Conservation (phyloP, 2,888 invertebrate species). For the Pachliopta kotzebuea region DNA sequence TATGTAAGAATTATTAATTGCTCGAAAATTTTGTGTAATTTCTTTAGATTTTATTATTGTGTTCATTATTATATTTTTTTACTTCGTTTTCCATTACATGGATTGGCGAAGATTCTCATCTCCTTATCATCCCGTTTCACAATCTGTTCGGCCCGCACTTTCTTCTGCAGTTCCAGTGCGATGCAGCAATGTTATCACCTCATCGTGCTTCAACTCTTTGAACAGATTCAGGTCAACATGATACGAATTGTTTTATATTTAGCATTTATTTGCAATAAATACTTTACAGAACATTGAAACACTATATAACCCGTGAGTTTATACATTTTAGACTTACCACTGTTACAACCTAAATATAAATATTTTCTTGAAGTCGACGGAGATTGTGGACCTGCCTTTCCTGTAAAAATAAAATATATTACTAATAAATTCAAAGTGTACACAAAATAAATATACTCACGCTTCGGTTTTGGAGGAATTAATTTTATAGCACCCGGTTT, state of each 20-base stretch:
- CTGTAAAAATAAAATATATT: slow-evolving; percentile 72
- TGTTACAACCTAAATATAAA: slow-evolving; percentile 56
- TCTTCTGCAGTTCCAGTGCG: slow-evolving; percentile 54
- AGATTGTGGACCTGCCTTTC: slow-evolving; percentile 44
- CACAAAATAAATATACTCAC: slow-evolving; percentile 84
- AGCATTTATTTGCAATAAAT: slow-evolving; percentile 74
- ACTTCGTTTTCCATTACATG: slow-evolving; percentile 43
- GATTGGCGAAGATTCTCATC: slow-evolving; percentile 45
- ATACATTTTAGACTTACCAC: slow-evolving; percentile 79
- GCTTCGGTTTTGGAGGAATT: slow-evolving; percentile 93
- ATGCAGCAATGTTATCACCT: slow-evolving; percentile 45
- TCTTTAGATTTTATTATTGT: slow-evolving; percentile 22
- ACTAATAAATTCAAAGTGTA: slow-evolving; percentile 42
- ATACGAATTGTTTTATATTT: slow-evolving; percentile 64
- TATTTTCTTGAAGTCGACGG: slow-evolving; percentile 45
- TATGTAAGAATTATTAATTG: slow-evolving; percentile 7
- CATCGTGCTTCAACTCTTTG: slow-evolving; percentile 50
- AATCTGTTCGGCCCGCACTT: slow-evolving; percentile 52
- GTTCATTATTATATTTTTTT: slow-evolving; percentile 28
- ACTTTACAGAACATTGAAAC: slow-evolving; percentile 60
- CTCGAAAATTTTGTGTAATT: background rate
- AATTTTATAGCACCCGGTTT: slow-evolving; percentile 91
- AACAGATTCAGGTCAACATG: slow-evolving; percentile 63
- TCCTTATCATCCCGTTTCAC: slow-evolving; percentile 47
- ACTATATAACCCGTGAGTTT: slow-evolving; percentile 65